Evolutionary conservation across 2,113 vertebrate species (phyloP), one percentile per base, ranked within the genome.

Genomic region (Calonectris borealis): DNA sequence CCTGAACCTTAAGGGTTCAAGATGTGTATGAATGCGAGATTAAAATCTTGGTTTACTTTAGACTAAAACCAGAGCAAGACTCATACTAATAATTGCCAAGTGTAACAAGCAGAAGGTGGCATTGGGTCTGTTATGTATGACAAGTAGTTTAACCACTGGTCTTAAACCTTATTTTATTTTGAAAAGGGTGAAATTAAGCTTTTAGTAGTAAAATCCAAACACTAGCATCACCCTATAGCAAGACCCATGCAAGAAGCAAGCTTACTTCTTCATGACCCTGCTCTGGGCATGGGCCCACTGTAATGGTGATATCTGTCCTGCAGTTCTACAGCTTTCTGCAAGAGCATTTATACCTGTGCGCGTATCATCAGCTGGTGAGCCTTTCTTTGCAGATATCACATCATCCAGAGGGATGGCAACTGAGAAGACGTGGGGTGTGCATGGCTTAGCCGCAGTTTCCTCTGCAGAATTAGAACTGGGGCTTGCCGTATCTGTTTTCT

Each of bases 391-490:
- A 55, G 31, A 13, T 54, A 87, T 51, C 86, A 75, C 81, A 44
- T 94, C 96, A 87, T 94, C 93, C 94, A 98, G 83, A 68, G 96
- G 97, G 84, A 98, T 85, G 55, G 96, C 96, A 90, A 94, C 93
- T 46, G 94, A 97, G 94, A 97, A 78, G 52, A 95, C 91, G 58
- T 13, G 18, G 16, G 91, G 86, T 51, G 49, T 76, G 58, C 88
- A 21, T 4, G 83, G 80, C 49, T 92, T 49, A 75, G 95, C 93
- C 31, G 19, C 84, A 36, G 42, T 89, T 71, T 95, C 91, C 61
- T 90, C 90, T 91, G 95, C 87, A n/a, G 71, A 55, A 73, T 51
- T 87, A 86, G 40, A 77, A 68, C 17, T 49, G 77, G 92, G 55
- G 13, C 44, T 92, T 22, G 77, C 36, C 49, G 3, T 75, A 73